Evolutionary conservation across 1,140 invertebrate genomes (phyloP).

Genomic region (Drosophila novamexicana): DNA sequence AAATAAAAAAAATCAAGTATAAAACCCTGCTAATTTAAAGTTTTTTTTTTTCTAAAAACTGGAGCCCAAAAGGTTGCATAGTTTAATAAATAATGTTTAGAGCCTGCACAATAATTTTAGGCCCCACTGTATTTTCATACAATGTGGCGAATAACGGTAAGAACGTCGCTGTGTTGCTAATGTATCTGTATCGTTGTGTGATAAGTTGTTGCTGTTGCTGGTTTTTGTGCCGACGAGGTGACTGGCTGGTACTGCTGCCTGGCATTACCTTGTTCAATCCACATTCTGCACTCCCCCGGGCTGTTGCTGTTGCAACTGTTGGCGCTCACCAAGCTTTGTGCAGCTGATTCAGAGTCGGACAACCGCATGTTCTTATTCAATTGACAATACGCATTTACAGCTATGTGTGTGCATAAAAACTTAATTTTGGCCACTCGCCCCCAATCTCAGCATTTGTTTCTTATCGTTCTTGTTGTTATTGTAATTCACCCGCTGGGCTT

Average conservation of each 20-base stretch:
- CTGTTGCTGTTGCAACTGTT: neutral
- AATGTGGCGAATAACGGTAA: constrained; percentile 21
- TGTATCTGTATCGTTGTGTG: constrained; percentile 15
- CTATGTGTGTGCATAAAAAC: neutral
- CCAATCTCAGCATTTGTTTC: constrained; percentile 41
- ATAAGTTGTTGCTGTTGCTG: constrained; percentile 20
- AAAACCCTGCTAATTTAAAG: no score
- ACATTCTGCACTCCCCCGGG: neutral
- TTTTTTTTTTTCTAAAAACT: no score
- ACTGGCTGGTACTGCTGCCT: constrained; percentile 2
- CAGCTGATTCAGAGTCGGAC: constrained; percentile 17
- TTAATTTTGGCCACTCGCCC: constrained; percentile 12
- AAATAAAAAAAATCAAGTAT: no score
- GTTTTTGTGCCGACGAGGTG: constrained; percentile 1
- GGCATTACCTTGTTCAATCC: neutral
- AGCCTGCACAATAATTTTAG: neutral
- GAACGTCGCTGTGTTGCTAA: constrained; percentile 12
- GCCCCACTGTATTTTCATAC: constrained; percentile 12
- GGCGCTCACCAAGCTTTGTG: constrained; percentile 16
- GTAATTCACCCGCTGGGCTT: constrained; percentile 27
- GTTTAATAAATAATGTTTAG: neutral
- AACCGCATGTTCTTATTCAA: constrained; percentile 35
- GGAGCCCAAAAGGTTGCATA: no score
- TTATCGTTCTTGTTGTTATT: constrained; percentile 26
- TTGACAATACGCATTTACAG: constrained; percentile 34